Evolutionary conservation across 2,888 invertebrate species (phyloP).

Genomic region (Lasius fuliginosus): DNA sequence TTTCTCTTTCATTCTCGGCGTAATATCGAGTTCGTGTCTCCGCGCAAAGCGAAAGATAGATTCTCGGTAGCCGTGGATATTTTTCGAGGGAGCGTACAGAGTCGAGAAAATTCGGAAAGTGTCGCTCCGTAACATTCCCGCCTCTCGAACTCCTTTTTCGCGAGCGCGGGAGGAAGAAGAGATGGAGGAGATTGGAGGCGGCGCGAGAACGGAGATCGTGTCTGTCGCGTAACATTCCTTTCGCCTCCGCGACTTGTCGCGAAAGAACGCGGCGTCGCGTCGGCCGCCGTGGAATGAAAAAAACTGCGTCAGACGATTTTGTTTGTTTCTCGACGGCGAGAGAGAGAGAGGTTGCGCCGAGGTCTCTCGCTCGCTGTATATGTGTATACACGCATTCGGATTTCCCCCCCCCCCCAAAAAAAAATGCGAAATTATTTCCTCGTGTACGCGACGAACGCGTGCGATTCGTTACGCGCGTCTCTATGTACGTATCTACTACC

Average conservation of each 20-base stretch:
- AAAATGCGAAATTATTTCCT: conserved; percentile 37
- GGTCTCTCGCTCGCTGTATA: background rate
- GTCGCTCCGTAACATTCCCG: conserved; percentile 19
- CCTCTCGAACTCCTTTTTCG: conserved; percentile 17
- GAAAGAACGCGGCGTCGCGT: conserved; percentile 48
- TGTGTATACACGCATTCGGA: no score
- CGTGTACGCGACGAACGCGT: conserved; percentile 1
- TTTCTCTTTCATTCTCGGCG: background rate
- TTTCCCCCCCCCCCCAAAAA: no score
- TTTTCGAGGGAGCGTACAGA: background rate
- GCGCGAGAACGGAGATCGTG: conserved; percentile 22
- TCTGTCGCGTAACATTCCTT: conserved; percentile 81
- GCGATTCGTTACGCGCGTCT: conserved; percentile 7
- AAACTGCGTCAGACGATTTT: conserved; percentile 77
- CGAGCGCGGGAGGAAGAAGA: background rate
- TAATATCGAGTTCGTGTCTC: conserved; percentile 25
- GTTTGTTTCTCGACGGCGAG: conserved; percentile 54
- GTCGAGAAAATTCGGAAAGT: conserved; percentile 13
- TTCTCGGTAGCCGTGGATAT: conserved; percentile 38
- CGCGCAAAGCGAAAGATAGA: conserved; percentile 4
- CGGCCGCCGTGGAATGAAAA: conserved; percentile 55
- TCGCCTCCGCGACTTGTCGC: conserved; percentile 75
- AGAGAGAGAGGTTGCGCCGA: background rate
- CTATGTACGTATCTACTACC: background rate
- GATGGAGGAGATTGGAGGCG: background rate